Conservation (phyloP, 2,113 vertebrate genomes). For the Tenebrosternarchus preto region DNA sequence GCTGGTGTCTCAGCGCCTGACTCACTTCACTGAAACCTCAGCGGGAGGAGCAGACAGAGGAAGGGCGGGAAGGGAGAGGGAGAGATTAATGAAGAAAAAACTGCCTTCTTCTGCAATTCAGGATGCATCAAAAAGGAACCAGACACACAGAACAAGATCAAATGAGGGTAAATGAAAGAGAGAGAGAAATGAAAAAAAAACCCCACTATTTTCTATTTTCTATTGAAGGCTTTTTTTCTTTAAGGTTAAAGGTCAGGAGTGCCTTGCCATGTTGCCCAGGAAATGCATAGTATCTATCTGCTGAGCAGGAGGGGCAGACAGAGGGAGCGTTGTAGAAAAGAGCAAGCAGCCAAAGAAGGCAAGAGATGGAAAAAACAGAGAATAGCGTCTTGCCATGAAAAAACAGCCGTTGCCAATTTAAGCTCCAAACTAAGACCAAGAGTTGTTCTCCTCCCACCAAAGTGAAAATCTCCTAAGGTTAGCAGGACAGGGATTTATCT, state of each 20-base stretch:
- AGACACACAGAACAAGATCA: not conserved
- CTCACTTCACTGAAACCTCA: not conserved
- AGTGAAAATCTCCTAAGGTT: constrained; percentile 27
- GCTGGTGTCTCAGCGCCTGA: not conserved
- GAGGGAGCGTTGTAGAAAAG: constrained; percentile 2
- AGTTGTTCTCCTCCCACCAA: constrained; percentile 16
- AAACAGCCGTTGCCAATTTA: constrained; percentile 5
- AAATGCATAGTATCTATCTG: constrained; percentile 47
- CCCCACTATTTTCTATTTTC: constrained; percentile 44
- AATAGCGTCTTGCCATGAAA: not conserved
- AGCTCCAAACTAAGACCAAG: constrained; percentile 3
- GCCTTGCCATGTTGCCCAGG: constrained; percentile 53
- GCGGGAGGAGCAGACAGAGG: not conserved
- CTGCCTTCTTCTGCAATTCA: no score
- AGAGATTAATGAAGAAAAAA: not conserved
- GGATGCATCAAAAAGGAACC: not conserved
- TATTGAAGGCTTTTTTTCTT: constrained; percentile 56
- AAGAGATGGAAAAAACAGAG: constrained; percentile 17
- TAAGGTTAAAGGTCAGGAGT: constrained; percentile 57
- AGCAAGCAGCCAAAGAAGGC: not conserved
- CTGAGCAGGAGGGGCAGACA: not conserved
- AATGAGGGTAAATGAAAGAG: not conserved
- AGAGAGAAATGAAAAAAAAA: not conserved
- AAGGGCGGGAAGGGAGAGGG: not conserved
- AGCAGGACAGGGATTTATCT: constrained; percentile 23